Base-by-base conservation (phyloP, 2,888 invertebrate species). In the Lepetodrilus schrolli region DNA sequence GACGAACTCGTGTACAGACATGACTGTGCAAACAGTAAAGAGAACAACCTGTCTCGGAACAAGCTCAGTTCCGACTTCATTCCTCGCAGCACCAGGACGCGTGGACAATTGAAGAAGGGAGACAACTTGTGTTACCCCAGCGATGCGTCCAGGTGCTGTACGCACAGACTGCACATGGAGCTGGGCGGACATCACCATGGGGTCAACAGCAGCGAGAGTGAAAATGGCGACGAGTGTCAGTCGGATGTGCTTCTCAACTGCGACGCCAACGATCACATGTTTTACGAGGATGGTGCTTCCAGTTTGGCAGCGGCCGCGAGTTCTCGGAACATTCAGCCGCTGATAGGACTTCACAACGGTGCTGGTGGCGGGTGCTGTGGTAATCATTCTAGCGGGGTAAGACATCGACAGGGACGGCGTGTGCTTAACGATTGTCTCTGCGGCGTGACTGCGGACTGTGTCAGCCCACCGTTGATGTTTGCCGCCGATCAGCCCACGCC, bases 1-100 rank as follows among this genome's bases (percentile, higher is more conserved):
- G 83, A 82, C 17, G 84, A 85, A 76, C 81, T 83, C 51, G 34
- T 23, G n/a, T 30, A 17, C 34, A 26, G 30, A 58, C n/a, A n/a
- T n/a, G n/a, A n/a, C n/a, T n/a, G n/a, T n/a, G n/a, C n/a, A n/a
- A 30, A 58, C 17, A 30, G 30, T 30, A 23, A 58, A 17, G 58
- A 58, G 34, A 58, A 58, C 34, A 34, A 58, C 58, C 17, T 58
- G 26, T 58, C 38, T 48, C 65, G 23, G 50, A 72, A 49, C 20
- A 38, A 20, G 37, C 73, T 65, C 48, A 68, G 51, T 37, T 21
- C 23, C 58, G 58, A 38, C 23, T 21, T 17, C 38, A 51, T 66
- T 23, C 68, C 38, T 69, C 70, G 17, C 17, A 30, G 17, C 47
- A 66, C 48, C 70, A 70, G 23, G 71, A 75, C 48, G 69, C 30